Percentiles rank a stretch among this genome's conserved stretches.
Conservation (phyloP, 2,888 invertebrate genomes). For the Chaetogeoica ovagalla region DNA sequence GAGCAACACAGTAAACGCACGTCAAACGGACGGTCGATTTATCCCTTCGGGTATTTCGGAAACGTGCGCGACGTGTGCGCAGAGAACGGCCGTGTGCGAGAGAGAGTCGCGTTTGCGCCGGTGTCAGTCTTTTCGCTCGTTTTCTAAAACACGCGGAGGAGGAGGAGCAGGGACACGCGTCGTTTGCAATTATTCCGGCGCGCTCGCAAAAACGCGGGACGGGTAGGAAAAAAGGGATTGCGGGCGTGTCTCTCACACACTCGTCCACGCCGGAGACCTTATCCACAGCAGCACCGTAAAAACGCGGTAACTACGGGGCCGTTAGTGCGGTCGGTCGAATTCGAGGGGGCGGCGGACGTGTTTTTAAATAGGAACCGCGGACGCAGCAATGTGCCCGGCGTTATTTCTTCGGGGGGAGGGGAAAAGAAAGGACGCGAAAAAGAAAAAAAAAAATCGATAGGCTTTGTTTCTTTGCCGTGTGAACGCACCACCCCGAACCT, state of each 20-base stretch:
- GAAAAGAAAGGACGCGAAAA: not conserved
- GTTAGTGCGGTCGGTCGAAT: conserved; percentile 24
- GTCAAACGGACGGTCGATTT: too few relatives aligned
- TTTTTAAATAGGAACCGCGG: conserved; percentile 12
- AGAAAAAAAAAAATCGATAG: conserved; percentile 30
- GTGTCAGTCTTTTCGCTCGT: not conserved
- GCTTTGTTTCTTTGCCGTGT: conserved; percentile 43
- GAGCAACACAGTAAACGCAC: too few relatives aligned
- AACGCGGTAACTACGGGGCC: not conserved
- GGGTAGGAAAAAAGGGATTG: too few relatives aligned
- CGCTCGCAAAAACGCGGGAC: not conserved
- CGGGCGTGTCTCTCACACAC: too few relatives aligned
- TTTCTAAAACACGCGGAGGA: not conserved
- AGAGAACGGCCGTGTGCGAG: not conserved
- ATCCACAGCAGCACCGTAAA: not conserved
- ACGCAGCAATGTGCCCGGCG: conserved; percentile 5
- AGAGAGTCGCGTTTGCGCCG: not conserved
- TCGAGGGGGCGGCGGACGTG: conserved; percentile 15
- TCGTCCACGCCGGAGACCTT: not conserved
- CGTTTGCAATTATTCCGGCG: too few relatives aligned
- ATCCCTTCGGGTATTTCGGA: too few relatives aligned
- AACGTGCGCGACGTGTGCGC: too few relatives aligned
- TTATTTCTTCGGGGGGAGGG: conserved; percentile 21
- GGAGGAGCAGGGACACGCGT: too few relatives aligned
- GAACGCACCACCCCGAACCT: conserved; percentile 44